Percentiles rank a stretch among this genome's conserved stretches.
phyloP scores from a whole-genome alignment of 1,140 invertebrate genomes.

The Cherax quadricarinatus region DNA sequence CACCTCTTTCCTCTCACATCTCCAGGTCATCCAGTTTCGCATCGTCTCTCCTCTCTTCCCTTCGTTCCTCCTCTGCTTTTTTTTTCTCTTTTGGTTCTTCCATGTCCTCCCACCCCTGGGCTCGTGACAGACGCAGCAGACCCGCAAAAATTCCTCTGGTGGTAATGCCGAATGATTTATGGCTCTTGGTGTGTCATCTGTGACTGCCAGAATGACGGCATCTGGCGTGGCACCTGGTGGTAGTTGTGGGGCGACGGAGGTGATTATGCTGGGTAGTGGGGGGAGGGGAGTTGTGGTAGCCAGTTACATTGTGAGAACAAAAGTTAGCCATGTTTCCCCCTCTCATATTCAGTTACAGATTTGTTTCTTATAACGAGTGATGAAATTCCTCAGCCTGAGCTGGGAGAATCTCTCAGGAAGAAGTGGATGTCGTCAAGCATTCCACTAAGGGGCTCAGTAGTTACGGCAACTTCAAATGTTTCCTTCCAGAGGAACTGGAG shows the following conservation, averaged over 20 bases:
- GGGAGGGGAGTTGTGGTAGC: not conserved
- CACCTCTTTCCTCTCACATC: not conserved
- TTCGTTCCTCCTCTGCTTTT: not conserved
- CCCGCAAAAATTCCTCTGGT: not conserved
- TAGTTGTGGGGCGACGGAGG: not conserved
- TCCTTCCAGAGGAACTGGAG: too few species aligned
- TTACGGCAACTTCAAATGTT: too few species aligned
- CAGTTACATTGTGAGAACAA: too few species aligned
- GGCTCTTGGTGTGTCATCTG: not conserved
- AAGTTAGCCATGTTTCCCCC: too few species aligned
- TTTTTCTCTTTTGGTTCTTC: not conserved
- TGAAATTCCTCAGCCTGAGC: too few species aligned
- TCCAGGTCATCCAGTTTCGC: not conserved
- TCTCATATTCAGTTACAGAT: too few species aligned
- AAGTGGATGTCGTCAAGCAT: too few species aligned
- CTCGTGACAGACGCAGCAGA: not conserved
- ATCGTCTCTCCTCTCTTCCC: not conserved
- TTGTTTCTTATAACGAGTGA: too few species aligned
- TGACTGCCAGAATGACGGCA: slow-evolving; percentile 11
- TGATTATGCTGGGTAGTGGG: not conserved
- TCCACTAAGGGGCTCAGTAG: too few species aligned
- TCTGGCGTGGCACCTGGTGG: not conserved
- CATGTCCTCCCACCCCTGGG: too few species aligned
- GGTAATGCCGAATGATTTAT: slow-evolving; percentile 32
- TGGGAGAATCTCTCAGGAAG: too few species aligned